A percentile compares a stretch with the other conserved stretches of the same genome.
Evolutionary conservation across 1,140 invertebrate species (phyloP).

Genomic region (Antheraea mylitta): DNA sequence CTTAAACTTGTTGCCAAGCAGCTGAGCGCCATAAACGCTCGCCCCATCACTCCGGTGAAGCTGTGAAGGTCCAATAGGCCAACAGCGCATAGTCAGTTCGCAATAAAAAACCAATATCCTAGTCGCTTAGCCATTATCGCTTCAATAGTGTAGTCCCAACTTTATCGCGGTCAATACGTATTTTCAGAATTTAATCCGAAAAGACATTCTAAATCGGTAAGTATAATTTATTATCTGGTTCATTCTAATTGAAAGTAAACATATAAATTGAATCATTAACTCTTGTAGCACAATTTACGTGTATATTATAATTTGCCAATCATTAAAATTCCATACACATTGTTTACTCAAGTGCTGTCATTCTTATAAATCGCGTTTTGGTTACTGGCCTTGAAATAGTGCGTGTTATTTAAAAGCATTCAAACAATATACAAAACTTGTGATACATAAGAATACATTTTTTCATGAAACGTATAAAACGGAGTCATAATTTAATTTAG

Average conservation of each 20-base stretch:
- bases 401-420: constrained; percentile 18
- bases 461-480: background rate
- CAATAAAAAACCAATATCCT: no score
- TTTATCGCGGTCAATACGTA: background rate
- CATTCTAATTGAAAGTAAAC: constrained; percentile 1
- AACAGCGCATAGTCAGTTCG: no score
- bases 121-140: no score
- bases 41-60: no score
- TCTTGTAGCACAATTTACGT: constrained; percentile 10
- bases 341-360: constrained; percentile 30
- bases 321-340: constrained; percentile 23
- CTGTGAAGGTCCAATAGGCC: no score
- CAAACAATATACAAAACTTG: background rate
- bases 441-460: background rate
- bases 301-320: constrained; percentile 21
- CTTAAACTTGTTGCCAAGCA: no score
- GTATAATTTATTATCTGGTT: background rate
- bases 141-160: no score
- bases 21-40: no score
- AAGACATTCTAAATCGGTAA: background rate
- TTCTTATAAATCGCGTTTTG: background rate
- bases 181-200: background rate
- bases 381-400: constrained; percentile 24
- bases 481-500: background rate
- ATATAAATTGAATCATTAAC: background rate